Conservation (phyloP, 2,797 vertebrate genomes). For the Gadopsis bispinosus region DNA sequence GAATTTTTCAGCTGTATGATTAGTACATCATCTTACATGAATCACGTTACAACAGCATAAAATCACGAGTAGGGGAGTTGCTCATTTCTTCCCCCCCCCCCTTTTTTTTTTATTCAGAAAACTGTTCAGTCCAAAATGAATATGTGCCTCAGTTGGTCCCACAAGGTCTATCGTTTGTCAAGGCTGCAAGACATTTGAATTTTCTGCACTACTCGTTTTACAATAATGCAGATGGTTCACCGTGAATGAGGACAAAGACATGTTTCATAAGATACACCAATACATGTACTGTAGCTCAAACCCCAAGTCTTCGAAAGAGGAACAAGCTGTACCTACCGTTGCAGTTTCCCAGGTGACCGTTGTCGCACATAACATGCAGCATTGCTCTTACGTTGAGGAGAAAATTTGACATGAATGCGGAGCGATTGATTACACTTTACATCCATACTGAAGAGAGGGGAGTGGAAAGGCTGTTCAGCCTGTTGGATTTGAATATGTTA, state of each 20-base stretch:
- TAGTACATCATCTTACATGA: conserved; percentile 13
- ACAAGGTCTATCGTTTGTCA: conserved; percentile 36
- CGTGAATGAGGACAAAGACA: conserved; percentile 28
- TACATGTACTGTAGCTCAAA: conserved; percentile 12
- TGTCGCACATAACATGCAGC: conserved; percentile 33
- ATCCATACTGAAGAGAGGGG: neutral
- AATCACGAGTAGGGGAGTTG: neutral
- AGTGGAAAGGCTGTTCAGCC: neutral
- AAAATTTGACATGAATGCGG: conserved; percentile 19
- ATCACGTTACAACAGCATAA: neutral
- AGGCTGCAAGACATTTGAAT: conserved; percentile 41
- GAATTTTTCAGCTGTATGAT: conserved; percentile 24
- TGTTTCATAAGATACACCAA: conserved; percentile 36
- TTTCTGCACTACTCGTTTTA: conserved; percentile 47
- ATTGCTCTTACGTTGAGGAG: neutral
- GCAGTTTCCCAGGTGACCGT: conserved; percentile 32
- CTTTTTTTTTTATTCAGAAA: conserved; percentile 48
- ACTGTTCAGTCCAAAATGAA: conserved; percentile 53
- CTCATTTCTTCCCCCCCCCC: neutral
- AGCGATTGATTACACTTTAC: conserved; percentile 2
- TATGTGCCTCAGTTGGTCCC: conserved; percentile 56
- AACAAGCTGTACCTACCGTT: neutral
- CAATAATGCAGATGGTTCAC: conserved; percentile 50
- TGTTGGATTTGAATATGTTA: neutral
- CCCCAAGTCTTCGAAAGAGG: neutral